Percentiles rank a stretch among this genome's conserved stretches.
Evolutionary conservation across 2,797 vertebrate species (phyloP).

Genomic region (Streptopelia turtur): DNA sequence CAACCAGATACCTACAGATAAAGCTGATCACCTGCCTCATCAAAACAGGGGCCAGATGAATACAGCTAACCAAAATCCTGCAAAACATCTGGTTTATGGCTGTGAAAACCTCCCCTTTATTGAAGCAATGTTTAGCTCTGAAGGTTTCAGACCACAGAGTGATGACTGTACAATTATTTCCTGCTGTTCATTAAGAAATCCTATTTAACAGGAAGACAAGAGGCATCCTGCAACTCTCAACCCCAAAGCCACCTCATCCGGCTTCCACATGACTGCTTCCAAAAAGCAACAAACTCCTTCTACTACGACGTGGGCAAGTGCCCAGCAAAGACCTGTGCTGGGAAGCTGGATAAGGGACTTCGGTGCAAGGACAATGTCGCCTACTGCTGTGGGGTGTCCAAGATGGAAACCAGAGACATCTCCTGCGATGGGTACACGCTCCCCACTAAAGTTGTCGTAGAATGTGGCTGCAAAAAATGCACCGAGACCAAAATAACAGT

Average conservation of each 20-base stretch:
- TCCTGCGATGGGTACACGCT: conserved; percentile 89
- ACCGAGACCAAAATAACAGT: conserved; percentile 88
- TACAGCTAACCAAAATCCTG: background rate
- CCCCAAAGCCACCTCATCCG: conserved; percentile 89
- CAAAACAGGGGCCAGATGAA: background rate
- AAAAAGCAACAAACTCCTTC: conserved; percentile 89
- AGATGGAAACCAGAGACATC: conserved; percentile 86
- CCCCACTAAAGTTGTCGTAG: conserved; percentile 86
- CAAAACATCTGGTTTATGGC: background rate
- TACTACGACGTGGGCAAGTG: conserved; percentile 94
- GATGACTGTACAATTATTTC: background rate
- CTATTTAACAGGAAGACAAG: conserved; percentile 79
- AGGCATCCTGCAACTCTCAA: conserved; percentile 84
- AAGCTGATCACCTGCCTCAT: background rate
- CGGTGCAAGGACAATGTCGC: conserved; percentile 89
- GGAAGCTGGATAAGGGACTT: conserved; percentile 87
- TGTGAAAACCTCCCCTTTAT: background rate
- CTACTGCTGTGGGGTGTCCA: conserved; percentile 92
- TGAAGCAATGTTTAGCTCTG: background rate
- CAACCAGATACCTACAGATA: background rate
- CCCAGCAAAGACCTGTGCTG: conserved; percentile 82
- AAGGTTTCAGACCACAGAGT: background rate
- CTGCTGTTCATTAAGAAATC: conserved; percentile 24
- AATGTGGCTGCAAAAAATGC: conserved; percentile 93
- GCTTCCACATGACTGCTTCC: conserved; percentile 94